Base-by-base conservation (phyloP, 2,113 vertebrate genomes). In the Choloepus hoffmanni region DNA sequence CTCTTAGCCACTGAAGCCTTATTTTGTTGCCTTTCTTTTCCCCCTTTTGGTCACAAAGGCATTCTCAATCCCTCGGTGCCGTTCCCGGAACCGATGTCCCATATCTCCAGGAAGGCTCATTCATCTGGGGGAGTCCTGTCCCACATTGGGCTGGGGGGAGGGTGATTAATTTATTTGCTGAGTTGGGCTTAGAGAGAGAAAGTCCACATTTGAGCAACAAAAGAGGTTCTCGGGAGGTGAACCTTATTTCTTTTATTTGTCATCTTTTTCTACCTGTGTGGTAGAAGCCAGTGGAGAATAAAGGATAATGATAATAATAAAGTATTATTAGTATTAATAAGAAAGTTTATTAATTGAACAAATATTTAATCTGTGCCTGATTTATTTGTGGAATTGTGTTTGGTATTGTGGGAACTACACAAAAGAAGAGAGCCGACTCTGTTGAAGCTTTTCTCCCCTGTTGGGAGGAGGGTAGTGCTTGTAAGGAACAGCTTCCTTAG, bases 341-440 rank as follows among this genome's bases (percentile, higher is more conserved):
- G 36, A 50, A 33, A 62, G 33, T 63, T 92, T 87, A 72, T 72
- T 96, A 85, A 85, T 84, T 72, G 65, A 81, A 81, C 48, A 95
- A 55, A 62, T 88, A 45, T 33, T 78, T 90, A 72, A 74, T 23
- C 13, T 86, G 16, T 63, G 16, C 3, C 36, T 79, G 7, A 48
- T 55, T 82, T 78, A 63, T 60, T n/a, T 15, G 9, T 76, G 81
- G 83, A 92, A 55, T 23, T 79, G 5, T 50, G 6, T 89, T 84
- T 23, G 40, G 36, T 40, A 63, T 19, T 16, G 0, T 94, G 78
- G 45, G 62, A 48, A 74, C 90, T 87, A 45, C 3, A 73, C 24
- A 77, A 18, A 91, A 85, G 33, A 6, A 62, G 30, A 72, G 28
- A 21, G 28, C 9, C 11, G 36, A 18, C n/a, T 63, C 28, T 45